Conservation (phyloP, 2,888 invertebrate species). For the Nymphalis c-album region DNA sequence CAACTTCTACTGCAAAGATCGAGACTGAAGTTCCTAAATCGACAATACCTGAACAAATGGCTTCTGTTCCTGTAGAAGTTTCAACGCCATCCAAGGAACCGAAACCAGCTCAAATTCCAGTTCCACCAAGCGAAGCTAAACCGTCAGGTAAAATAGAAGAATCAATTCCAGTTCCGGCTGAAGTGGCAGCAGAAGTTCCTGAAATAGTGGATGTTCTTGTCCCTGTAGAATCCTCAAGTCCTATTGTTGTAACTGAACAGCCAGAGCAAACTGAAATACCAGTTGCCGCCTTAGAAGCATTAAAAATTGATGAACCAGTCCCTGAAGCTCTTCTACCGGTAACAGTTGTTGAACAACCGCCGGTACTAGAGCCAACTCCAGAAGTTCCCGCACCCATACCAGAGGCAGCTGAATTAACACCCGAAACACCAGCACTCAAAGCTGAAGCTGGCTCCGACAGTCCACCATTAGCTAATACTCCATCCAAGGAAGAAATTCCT, state of each 20-base stretch:
- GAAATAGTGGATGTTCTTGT: constrained; percentile 32
- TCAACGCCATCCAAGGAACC: constrained; percentile 9
- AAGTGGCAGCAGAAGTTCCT: constrained; percentile 32
- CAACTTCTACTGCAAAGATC: constrained; percentile 46
- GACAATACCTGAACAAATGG: constrained; percentile 2
- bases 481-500: constrained; percentile 66
- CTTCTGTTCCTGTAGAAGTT: constrained; percentile 8
- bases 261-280: constrained; percentile 36
- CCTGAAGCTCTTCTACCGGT: constrained; percentile 1
- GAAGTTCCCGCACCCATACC: constrained; percentile 25
- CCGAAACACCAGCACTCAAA: constrained; percentile 32
- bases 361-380: constrained; percentile 26
- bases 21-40: constrained; percentile 36
- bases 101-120: constrained; percentile 27
- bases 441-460: constrained; percentile 55
- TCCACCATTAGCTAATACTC: constrained; percentile 70
- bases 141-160: constrained; percentile 36
- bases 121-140: constrained; percentile 30
- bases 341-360: constrained; percentile 26
- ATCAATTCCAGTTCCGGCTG: constrained; percentile 36
- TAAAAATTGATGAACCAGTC: constrained; percentile 30
- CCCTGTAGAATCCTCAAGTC: constrained; percentile 13
- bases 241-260: constrained; percentile 26
- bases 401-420: constrained; percentile 24
- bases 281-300: constrained; percentile 35